phyloP scores from a whole-genome alignment of 2,797 vertebrate genomes.

The Gobio occitaniae region DNA sequence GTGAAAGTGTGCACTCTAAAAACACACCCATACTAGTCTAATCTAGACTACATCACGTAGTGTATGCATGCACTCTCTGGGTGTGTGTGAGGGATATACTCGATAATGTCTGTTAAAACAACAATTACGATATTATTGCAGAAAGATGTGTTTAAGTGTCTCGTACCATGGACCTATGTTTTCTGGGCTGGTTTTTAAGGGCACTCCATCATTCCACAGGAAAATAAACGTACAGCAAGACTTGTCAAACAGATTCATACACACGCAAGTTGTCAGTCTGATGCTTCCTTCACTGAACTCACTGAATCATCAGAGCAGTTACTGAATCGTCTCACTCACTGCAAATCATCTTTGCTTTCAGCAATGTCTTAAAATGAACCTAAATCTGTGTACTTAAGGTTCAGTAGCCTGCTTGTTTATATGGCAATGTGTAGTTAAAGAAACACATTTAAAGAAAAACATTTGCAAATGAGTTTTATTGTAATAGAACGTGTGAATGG shows the following conservation, averaged over 20 bases:
- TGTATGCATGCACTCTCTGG: too few relatives aligned
- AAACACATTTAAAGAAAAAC: background rate
- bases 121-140: too few relatives aligned
- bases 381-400: background rate
- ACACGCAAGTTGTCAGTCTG: background rate
- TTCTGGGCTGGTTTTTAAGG: background rate
- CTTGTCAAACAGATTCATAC: background rate
- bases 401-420: background rate
- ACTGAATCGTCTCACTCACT: background rate
- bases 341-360: background rate
- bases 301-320: background rate
- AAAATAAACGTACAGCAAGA: background rate
- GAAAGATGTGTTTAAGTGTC: background rate
- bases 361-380: background rate
- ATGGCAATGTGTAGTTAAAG: constrained; percentile 14
- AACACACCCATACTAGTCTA: too few relatives aligned
- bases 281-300: background rate
- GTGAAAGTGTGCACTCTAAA: too few relatives aligned
- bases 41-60: too few relatives aligned
- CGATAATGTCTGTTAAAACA: too few relatives aligned
- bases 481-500: background rate
- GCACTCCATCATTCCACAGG: background rate
- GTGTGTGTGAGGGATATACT: too few relatives aligned
- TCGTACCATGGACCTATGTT: background rate
- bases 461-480: background rate